These are phyloP conservation scores for Anniella stebbinsi DNA, from an alignment of 2,797 vertebrate species.

Conservation along the genomic window DNA sequence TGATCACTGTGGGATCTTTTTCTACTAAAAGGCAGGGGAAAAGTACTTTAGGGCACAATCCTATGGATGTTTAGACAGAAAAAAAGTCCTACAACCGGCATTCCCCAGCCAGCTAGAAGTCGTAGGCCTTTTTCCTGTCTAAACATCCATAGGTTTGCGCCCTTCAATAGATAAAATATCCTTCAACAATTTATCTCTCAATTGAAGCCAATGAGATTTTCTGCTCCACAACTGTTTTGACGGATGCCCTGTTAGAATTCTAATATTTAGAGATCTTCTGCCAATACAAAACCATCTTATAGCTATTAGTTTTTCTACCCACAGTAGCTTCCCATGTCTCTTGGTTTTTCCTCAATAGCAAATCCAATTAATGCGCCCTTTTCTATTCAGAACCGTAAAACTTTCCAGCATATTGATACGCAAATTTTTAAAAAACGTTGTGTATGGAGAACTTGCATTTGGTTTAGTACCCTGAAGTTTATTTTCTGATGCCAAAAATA, in stretches of 20 bases:
- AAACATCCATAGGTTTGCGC: background rate
- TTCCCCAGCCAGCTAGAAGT: too few relatives aligned
- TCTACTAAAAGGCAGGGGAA: background rate
- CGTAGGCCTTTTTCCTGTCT: too few relatives aligned
- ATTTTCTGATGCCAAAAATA: conserved; percentile 24
- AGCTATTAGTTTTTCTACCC: background rate
- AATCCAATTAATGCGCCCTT: background rate
- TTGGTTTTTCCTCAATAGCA: background rate
- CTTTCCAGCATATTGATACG: background rate
- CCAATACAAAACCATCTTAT: background rate
- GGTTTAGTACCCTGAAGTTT: background rate
- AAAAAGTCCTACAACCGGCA: too few relatives aligned
- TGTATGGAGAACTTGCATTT: background rate
- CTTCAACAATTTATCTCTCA: background rate
- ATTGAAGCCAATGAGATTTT: background rate
- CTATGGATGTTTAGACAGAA: too few relatives aligned
- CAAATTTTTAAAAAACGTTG: background rate
- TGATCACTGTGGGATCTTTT: background rate
- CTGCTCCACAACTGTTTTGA: background rate
- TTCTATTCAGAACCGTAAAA: background rate
- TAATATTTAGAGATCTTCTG: background rate
- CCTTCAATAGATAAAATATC: background rate
- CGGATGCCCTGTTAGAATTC: background rate
- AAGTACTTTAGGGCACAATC: background rate
- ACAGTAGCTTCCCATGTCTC: background rate